Percentiles rank a stretch among this genome's conserved stretches.
phyloP scores from a whole-genome alignment of 1,140 invertebrate genomes.

The Drosophila kikkawai region DNA sequence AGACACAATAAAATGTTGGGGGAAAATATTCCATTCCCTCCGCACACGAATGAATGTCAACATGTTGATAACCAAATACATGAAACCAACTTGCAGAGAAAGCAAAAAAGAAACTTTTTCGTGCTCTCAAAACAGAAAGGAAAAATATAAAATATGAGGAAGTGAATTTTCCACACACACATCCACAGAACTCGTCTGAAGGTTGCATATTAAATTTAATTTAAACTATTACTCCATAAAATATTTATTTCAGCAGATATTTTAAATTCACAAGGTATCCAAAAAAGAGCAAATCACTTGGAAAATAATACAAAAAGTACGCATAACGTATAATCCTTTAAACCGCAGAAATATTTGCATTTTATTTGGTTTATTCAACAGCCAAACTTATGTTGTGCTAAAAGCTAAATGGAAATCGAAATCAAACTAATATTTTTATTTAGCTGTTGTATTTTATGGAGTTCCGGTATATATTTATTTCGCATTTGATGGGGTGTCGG shows the following conservation, averaged over 20 bases:
- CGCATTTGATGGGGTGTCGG: too few relatives aligned
- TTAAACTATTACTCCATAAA: constrained; percentile 7
- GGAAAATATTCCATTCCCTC: neutral
- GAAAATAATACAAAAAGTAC: constrained; percentile 14
- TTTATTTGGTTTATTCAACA: neutral
- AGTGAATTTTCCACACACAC: constrained; percentile 9
- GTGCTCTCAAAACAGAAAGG: constrained; percentile 1
- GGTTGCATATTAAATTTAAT: constrained; percentile 38
- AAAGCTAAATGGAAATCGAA: neutral
- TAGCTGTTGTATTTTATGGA: too few relatives aligned
- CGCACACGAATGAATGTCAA: constrained; percentile 69
- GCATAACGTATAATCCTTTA: neutral
- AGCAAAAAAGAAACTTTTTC: constrained; percentile 39
- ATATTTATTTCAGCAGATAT: neutral
- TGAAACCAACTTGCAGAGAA: constrained; percentile 22
- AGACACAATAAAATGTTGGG: constrained; percentile 8
- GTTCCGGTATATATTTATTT: neutral
- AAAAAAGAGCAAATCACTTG: neutral
- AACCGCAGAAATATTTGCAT: neutral
- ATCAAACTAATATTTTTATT: neutral
- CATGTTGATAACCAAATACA: constrained; percentile 77
- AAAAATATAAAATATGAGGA: constrained; percentile 21
- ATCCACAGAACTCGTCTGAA: constrained; percentile 2
- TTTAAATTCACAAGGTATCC: neutral
- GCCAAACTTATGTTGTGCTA: neutral